A percentile compares a stretch with the other conserved stretches of the same genome.
phyloP scores from a whole-genome alignment of 1,140 invertebrate species.

The Saccostrea echinata region DNA sequence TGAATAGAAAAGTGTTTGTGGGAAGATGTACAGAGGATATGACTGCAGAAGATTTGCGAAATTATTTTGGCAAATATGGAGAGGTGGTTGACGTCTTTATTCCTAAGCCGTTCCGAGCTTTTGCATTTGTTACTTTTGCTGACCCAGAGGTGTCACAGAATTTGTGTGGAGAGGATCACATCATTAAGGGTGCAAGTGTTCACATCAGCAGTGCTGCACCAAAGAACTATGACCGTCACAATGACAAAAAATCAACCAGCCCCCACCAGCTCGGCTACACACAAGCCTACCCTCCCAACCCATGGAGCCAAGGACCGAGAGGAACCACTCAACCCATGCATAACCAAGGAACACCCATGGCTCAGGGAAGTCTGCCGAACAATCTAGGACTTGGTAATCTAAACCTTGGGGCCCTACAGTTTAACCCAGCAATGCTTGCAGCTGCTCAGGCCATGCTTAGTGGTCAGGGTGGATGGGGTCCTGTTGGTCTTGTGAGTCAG shows the following conservation, averaged over 20 bases:
- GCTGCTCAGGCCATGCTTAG: slow-evolving; percentile 76
- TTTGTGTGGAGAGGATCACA: slow-evolving; percentile 98
- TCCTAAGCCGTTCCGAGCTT: slow-evolving; percentile 81
- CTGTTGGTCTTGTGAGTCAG: slow-evolving; percentile 66
- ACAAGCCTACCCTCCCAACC: slow-evolving; percentile 59
- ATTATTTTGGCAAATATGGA: slow-evolving; percentile 80
- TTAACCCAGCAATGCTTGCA: slow-evolving; percentile 76
- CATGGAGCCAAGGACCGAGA: slow-evolving; percentile 65
- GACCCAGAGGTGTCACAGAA: slow-evolving; percentile 88
- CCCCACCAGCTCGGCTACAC: slow-evolving; percentile 57
- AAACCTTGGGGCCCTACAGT: slow-evolving; percentile 65
- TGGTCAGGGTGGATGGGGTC: slow-evolving; percentile 72
- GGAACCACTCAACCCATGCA: slow-evolving; percentile 63
- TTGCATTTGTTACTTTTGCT: slow-evolving; percentile 82
- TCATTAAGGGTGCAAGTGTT: slow-evolving; percentile 96
- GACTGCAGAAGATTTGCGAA: slow-evolving; percentile 78
- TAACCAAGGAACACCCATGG: slow-evolving; percentile 62
- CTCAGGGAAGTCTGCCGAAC: slow-evolving; percentile 62
- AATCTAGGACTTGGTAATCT: slow-evolving; percentile 72
- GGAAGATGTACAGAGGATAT: slow-evolving; percentile 80
- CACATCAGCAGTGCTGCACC: slow-evolving; percentile 97
- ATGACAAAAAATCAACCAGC: slow-evolving; percentile 61
- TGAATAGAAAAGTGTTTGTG: slow-evolving; percentile 81
- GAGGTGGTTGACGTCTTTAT: slow-evolving; percentile 82
- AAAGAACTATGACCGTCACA: slow-evolving; percentile 82